Evolutionary conservation across 2,113 vertebrate species (phyloP).

Genomic region (Anser brachyrhynchus): DNA sequence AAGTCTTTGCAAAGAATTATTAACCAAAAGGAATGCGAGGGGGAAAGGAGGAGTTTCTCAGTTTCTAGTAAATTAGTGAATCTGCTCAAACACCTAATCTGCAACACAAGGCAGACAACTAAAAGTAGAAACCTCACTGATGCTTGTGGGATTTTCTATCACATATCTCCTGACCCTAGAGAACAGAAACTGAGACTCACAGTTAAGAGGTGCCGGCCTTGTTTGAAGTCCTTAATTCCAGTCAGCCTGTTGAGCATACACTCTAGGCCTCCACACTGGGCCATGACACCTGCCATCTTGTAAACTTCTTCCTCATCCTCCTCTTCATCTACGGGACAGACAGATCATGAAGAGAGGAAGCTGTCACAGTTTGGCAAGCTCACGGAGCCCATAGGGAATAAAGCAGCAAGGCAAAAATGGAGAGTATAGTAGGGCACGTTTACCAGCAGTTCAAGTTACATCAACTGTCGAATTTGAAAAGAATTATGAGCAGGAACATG

Average conservation of each 20-base stretch:
- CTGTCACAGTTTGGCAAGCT: fast-evolving
- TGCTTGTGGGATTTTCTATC: background rate
- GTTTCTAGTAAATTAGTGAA: background rate
- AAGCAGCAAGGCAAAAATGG: background rate
- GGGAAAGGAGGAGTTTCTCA: background rate
- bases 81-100: background rate
- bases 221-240: constrained; percentile 98
- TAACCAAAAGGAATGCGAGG: background rate
- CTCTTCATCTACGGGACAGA: constrained; percentile 89
- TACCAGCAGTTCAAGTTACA: background rate
- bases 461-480: background rate
- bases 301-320: constrained; percentile 99
- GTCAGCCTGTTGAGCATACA: constrained; percentile 97
- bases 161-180: fast-evolving
- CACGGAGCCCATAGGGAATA: too few relatives aligned
- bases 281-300: constrained; percentile 99
- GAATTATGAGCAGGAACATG: background rate
- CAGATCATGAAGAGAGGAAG: background rate
- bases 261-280: constrained; percentile 94
- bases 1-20: background rate
- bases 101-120: too few relatives aligned
- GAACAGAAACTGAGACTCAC: constrained; percentile 76
- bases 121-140: background rate
- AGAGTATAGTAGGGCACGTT: background rate
- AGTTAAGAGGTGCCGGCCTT: constrained; percentile 93